phyloP scores from a whole-genome alignment of 2,797 vertebrate species.

The Distichodus sexfasciatus region DNA sequence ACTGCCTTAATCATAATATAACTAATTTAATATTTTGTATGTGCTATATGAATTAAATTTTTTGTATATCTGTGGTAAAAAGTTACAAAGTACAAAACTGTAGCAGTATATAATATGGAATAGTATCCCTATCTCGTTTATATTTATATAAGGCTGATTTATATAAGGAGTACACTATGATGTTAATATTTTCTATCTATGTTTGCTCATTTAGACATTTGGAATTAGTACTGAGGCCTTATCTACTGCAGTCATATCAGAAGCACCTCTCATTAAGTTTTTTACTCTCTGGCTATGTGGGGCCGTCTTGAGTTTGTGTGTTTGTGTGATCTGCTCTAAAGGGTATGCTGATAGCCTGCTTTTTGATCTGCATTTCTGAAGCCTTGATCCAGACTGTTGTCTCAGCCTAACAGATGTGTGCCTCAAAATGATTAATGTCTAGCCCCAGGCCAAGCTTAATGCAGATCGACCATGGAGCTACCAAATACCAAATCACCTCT shows the following conservation, averaged over 20 bases:
- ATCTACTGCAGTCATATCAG: background rate
- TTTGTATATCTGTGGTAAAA: too few relatives aligned
- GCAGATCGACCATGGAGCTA: slow-evolving; percentile 14
- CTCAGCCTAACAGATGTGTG: slow-evolving; percentile 38
- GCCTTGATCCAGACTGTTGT: slow-evolving; percentile 31
- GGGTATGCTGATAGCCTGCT: slow-evolving; percentile 37
- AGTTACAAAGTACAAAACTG: too few relatives aligned
- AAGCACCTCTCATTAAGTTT: background rate
- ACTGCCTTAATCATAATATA: too few relatives aligned
- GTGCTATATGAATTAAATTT: too few relatives aligned
- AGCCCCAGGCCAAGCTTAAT: slow-evolving; percentile 21
- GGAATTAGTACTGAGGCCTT: background rate
- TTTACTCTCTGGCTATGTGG: background rate
- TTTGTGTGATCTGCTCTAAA: slow-evolving; percentile 33
- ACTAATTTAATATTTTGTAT: too few relatives aligned
- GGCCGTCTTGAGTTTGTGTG: background rate
- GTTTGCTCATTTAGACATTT: too few relatives aligned
- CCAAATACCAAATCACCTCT: slow-evolving; percentile 22
- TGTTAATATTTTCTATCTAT: too few relatives aligned
- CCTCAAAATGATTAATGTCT: slow-evolving; percentile 45
- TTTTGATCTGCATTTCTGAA: slow-evolving; percentile 38
- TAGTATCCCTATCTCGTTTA: too few relatives aligned
- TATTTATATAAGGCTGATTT: too few relatives aligned
- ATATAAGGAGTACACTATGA: too few relatives aligned
- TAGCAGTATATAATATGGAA: too few relatives aligned